Base-by-base conservation (phyloP, 2,797 vertebrate species). In the Capromys pilorides region DNA sequence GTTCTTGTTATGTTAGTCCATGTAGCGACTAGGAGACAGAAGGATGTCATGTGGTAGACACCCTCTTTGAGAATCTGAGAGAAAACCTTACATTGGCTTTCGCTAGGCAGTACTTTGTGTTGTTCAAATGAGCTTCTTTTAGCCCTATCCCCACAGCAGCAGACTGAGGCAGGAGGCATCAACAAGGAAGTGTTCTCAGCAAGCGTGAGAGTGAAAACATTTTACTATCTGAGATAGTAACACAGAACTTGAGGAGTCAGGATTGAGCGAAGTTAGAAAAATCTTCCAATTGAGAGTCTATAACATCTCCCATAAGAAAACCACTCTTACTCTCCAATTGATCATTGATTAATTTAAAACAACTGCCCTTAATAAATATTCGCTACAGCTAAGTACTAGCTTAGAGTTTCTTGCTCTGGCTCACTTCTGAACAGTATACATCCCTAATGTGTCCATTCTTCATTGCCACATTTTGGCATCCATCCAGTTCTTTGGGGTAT, bases 291-390 rank as follows among this genome's bases (percentile, higher is more conserved):
- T n/a, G 59, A 71, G 51, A 61, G 18, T 82, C 57, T 93, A 73
- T 78, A 71, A 57, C 7, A 71, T 62, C 45, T 21, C 62, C 59
- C n/a, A 24, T 79, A 33, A 19, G 59, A 82, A 39, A 24, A 79
- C 57, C 62, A 39, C 8, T 78, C 28, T 93, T 41, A 61, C 41
- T 86, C 22, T 73, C 45, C 11, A 26, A 21, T 5, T 45, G 14
- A 78, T 86, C 31, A 31, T 26, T 81, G 62, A 45, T n/a, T 83
- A 88, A 8, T 90, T 91, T 92, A 91, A 83, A 90, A 86, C 28
- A 39, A 51, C 18, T 41, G 36, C 6, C 41, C 24, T 41, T 54
- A 39, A 59, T 62, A 81, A 49, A 81, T 86, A 45, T 59, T 54
- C 36, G 31, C 6, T 88, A 81, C 54, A 80, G 64, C 91, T 90